These are phyloP conservation scores for Catharus minimus DNA, from an alignment of 2,113 vertebrate genomes.

Conservation along the genomic window DNA sequence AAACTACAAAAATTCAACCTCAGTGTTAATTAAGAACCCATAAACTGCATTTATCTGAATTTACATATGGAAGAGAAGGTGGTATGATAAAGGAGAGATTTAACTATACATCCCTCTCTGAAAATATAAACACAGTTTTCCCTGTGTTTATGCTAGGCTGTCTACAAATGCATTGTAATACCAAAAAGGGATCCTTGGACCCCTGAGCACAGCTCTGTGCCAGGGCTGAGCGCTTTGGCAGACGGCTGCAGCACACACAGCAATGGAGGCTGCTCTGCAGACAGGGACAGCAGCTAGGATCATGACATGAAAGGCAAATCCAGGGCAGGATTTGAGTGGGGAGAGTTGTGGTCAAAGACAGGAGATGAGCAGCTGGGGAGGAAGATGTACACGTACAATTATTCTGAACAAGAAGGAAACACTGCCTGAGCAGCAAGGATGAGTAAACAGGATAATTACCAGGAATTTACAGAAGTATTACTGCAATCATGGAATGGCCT, in stretches of 20 bases:
- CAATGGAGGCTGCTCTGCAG: not conserved
- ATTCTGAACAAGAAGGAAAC: not conserved
- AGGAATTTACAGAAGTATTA: constrained; percentile 27
- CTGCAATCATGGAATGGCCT: not conserved
- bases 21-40: not conserved
- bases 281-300: not conserved
- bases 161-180: not conserved
- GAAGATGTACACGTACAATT: not conserved
- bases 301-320: not conserved
- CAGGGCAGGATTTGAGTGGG: not conserved
- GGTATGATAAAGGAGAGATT: not conserved
- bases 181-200: not conserved
- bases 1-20: not conserved
- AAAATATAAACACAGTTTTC: constrained; percentile 3
- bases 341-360: not conserved
- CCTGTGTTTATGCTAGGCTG: not conserved
- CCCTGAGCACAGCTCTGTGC: not conserved
- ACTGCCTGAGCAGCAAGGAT: not conserved
- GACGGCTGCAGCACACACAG: not conserved
- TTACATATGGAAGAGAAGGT: constrained; percentile 9
- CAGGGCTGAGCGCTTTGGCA: not conserved
- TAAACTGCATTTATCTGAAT: constrained; percentile 20
- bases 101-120: not conserved
- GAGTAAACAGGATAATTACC: constrained; percentile 42
- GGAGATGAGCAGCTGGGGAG: not conserved